Evolutionary conservation across 2,797 vertebrate species (phyloP).

Genomic region (Thalassophryne amazonica): DNA sequence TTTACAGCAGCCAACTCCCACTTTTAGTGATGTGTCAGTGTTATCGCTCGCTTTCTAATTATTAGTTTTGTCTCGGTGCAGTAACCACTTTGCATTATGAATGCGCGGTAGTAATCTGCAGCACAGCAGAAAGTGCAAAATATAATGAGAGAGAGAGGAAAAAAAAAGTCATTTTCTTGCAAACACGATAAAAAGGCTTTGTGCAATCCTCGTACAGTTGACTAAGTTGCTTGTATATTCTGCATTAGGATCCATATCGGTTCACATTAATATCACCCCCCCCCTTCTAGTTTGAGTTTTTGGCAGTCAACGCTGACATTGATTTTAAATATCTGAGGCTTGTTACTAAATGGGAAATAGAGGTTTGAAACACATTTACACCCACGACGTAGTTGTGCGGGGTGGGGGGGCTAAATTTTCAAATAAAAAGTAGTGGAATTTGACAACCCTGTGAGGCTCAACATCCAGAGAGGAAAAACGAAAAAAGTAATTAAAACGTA

Average conservation of each 20-base stretch:
- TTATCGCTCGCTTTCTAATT: constrained; percentile 56
- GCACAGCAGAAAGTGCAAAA: constrained; percentile 33
- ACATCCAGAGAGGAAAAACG: constrained; percentile 4
- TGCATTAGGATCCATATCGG: too few species aligned
- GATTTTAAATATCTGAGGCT: too few species aligned
- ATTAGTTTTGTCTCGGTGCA: constrained; percentile 60
- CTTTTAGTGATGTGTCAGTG: constrained; percentile 62
- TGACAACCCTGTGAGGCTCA: not conserved
- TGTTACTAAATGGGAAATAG: too few species aligned
- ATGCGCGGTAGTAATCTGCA: constrained; percentile 34
- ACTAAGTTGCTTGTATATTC: too few species aligned
- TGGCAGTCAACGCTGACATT: too few species aligned
- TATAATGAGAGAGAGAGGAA: constrained; percentile 45
- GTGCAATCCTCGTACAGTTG: too few species aligned
- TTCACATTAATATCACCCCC: too few species aligned
- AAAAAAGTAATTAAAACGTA: constrained; percentile 30
- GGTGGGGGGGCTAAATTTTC: not conserved
- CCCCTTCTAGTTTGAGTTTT: too few species aligned
- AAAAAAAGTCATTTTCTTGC: constrained; percentile 3
- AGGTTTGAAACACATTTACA: constrained; percentile 6
- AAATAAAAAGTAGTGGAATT: too few species aligned
- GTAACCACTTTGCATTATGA: constrained; percentile 37
- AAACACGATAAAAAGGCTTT: constrained; percentile 13
- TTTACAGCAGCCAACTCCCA: constrained; percentile 28
- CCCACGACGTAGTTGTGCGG: not conserved